Percentiles rank a stretch among this genome's conserved stretches.
phyloP scores from a whole-genome alignment of 2,888 invertebrate genomes.

The Zaprionus bogoriensis region DNA sequence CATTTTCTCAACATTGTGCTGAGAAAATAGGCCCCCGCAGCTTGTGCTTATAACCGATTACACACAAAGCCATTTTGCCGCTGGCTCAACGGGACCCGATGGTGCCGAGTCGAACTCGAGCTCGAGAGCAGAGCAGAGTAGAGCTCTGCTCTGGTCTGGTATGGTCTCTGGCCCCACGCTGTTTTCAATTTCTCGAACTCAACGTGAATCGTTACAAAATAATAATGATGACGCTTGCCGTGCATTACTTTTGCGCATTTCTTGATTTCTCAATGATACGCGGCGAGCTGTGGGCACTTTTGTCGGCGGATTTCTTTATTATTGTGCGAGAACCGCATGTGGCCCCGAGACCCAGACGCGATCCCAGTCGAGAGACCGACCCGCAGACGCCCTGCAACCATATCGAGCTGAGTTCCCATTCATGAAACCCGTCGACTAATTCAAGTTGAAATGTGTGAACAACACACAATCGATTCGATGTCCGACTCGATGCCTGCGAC shows the following conservation, averaged over 20 bases:
- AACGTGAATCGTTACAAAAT: slow-evolving; percentile 74
- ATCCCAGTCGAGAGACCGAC: slow-evolving; percentile 6
- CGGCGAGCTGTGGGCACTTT: slow-evolving; percentile 39
- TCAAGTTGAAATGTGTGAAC: slow-evolving; percentile 75
- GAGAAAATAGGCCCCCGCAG: slow-evolving; percentile 46
- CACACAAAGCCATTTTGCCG: slow-evolving; percentile 65
- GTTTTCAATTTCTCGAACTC: slow-evolving; percentile 74
- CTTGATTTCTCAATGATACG: slow-evolving; percentile 53
- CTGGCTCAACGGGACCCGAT: slow-evolving; percentile 31
- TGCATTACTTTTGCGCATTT: slow-evolving; percentile 71
- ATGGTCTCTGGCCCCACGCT: slow-evolving; percentile 54
- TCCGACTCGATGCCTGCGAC: slow-evolving; percentile 23
- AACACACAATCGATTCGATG: slow-evolving; percentile 49
- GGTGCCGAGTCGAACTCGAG: neutral
- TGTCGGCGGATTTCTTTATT: slow-evolving; percentile 73
- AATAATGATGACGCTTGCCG: slow-evolving; percentile 69
- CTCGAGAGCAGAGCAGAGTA: no score
- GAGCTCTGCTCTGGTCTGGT: neutral
- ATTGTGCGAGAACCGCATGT: slow-evolving; percentile 65
- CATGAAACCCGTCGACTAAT: slow-evolving; percentile 69
- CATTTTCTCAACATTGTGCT: slow-evolving; percentile 28
- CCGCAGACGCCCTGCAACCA: slow-evolving; percentile 27
- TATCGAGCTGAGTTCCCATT: slow-evolving; percentile 48
- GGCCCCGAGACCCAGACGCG: slow-evolving; percentile 30
- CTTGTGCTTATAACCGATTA: slow-evolving; percentile 64